Conservation (phyloP, 2,113 vertebrate species). For the Laticauda colubrina region DNA sequence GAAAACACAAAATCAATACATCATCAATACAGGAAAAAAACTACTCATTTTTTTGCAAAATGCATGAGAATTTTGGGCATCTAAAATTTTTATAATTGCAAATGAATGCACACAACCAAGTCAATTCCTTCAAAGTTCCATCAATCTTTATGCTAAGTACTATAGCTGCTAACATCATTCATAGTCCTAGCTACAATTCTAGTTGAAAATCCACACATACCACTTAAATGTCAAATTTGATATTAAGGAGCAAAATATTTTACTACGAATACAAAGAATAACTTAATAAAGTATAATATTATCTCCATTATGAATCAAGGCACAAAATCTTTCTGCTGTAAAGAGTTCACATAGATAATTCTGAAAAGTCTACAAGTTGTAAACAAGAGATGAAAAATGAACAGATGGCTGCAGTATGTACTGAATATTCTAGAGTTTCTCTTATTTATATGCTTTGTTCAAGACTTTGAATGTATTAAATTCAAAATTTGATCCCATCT, state of each 20-base stretch:
- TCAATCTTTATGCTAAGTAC: slow-evolving; percentile 52
- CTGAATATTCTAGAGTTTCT: neutral
- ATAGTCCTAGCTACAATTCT: slow-evolving; percentile 36
- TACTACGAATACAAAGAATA: neutral
- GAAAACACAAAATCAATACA: neutral
- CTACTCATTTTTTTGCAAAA: slow-evolving; percentile 33
- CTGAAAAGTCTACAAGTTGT: neutral
- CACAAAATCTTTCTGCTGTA: slow-evolving; percentile 34
- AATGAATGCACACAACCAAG: slow-evolving; percentile 37
- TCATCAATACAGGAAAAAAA: neutral
- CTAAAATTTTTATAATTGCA: slow-evolving; percentile 31
- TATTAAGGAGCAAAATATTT: neutral
- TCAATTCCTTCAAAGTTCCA: slow-evolving; percentile 22
- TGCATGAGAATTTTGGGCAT: slow-evolving; percentile 22
- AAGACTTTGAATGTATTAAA: slow-evolving; percentile 12
- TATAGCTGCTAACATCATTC: neutral
- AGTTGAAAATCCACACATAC: neutral
- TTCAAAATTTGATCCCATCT: neutral
- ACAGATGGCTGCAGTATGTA: neutral
- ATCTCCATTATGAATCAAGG: slow-evolving; percentile 15
- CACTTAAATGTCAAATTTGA: slow-evolving; percentile 13
- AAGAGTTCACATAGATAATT: slow-evolving; percentile 25
- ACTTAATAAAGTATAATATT: slow-evolving; percentile 1
- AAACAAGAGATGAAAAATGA: slow-evolving; percentile 18
- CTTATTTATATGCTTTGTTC: slow-evolving; percentile 32